phyloP scores from a whole-genome alignment of 2,888 invertebrate species.

The Pammene aurita region DNA sequence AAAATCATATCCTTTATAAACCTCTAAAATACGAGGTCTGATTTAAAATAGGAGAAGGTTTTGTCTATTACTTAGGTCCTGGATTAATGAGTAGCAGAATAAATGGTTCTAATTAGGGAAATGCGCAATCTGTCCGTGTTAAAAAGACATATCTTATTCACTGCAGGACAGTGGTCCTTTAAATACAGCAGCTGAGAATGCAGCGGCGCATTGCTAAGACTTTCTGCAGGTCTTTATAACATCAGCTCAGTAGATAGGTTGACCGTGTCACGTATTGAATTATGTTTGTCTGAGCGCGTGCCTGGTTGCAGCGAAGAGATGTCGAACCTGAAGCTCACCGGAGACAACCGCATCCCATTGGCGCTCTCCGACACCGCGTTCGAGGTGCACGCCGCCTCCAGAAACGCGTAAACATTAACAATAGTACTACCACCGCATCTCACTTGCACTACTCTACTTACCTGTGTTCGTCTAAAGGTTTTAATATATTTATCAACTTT shows the following conservation, averaged over 20 bases:
- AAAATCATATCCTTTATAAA: slow-evolving; percentile 8
- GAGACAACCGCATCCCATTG: slow-evolving; percentile 79
- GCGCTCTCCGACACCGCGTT: slow-evolving; percentile 81
- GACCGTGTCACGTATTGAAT: slow-evolving; percentile 9
- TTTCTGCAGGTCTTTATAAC: too few relatives aligned
- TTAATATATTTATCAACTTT: slow-evolving; percentile 8
- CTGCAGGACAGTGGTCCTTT: neutral
- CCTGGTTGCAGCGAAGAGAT: slow-evolving; percentile 80
- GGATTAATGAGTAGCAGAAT: neutral
- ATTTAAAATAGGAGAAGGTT: neutral
- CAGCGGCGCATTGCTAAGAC: neutral
- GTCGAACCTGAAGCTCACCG: slow-evolving; percentile 79
- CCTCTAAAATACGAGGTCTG: slow-evolving; percentile 28
- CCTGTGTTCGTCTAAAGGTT: slow-evolving; percentile 20
- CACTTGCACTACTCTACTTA: slow-evolving; percentile 54
- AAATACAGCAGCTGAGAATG: neutral
- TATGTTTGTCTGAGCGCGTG: slow-evolving; percentile 48
- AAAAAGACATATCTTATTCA: neutral
- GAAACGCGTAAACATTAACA: slow-evolving; percentile 75
- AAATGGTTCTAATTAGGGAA: neutral
- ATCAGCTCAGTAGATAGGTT: neutral
- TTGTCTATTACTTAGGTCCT: neutral
- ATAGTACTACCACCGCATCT: slow-evolving; percentile 52
- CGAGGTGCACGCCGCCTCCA: slow-evolving; percentile 80
- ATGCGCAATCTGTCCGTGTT: too few relatives aligned